These are phyloP conservation scores for Potorous gilbertii DNA, from an alignment of 2,797 vertebrate genomes.

Conservation along the genomic window DNA sequence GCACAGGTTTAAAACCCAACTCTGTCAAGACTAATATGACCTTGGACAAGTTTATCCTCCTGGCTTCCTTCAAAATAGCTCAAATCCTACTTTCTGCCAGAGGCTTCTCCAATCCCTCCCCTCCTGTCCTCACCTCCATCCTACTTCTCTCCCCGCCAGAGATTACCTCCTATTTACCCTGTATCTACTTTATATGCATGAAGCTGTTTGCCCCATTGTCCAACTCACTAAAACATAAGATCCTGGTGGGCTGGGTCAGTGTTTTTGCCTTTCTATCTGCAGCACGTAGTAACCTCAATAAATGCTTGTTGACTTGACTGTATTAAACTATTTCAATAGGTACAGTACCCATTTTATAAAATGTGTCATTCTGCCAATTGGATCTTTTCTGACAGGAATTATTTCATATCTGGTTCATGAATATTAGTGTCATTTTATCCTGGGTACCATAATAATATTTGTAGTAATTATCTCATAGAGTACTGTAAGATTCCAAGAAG, in stretches of 20 bases:
- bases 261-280: not conserved
- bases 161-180: not conserved
- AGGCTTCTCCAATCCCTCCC: not conserved
- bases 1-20: not conserved
- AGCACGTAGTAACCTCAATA: not conserved
- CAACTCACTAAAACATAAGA: not conserved
- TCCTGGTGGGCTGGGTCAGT: not conserved
- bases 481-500: not conserved
- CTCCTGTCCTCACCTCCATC: not conserved
- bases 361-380: not conserved
- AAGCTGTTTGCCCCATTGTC: not conserved
- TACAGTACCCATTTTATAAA: not conserved
- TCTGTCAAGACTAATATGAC: not conserved
- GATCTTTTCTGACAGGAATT: not conserved
- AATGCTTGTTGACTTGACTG: not conserved
- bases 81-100: not conserved
- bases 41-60: not conserved
- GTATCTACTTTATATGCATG: not conserved
- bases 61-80: not conserved
- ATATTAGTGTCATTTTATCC: not conserved
- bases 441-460: not conserved
- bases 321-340: not conserved
- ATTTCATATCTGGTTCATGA: not conserved
- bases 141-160: not conserved
- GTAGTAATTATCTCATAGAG: not conserved